Base-by-base conservation (phyloP, 2,113 vertebrate species). In the Ictalurus furcatus region DNA sequence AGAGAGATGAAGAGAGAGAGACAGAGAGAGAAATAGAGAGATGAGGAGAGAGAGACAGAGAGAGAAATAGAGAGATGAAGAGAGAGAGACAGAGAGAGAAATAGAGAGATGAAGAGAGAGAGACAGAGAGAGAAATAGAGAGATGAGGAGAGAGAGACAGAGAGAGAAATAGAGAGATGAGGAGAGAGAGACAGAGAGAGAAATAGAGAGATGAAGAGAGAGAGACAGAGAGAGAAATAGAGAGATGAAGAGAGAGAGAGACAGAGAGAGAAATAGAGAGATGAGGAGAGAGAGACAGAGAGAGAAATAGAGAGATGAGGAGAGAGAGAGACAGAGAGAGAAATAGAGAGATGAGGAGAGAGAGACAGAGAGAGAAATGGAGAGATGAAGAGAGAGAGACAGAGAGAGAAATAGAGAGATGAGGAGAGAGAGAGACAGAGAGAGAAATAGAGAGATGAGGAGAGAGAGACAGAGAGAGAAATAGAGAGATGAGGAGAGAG, bases 391-490 rank as follows among this genome's bases (percentile, higher is more conserved):
- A 44, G 44, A 4, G 1, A 69, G 28, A 0, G 23, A 54, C 0
- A 54, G 3, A 40, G 16, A 59, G 44, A 5, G 44, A 44, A 2
- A 58, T 21, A 58, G 12, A n/a, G 7, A 85, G 23, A 76, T 14
- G 54, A 56, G 0, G 44, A 44, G 69, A 19, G 56, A 65, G n/a
- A 69, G 30, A 71, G 37, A 25, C 92, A 90, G 91, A 92, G 90
- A 87, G 90, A 89, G 90, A 86, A 90, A 89, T 7, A 79, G 90
- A 91, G 91, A 92, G 86, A 93, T 90, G 93, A 56, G 1, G 85
- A 86, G 67, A 52, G 16, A 52, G 58, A 86, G 67, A 52, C 11
- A 52, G 58, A 81, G n/a, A 8, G 34, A 34, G 34, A 34, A 2
- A 30, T 48, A 80, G 44, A 91, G 87, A 93, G 90, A 80, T 0